Base-by-base conservation (phyloP, 2,888 invertebrate species). In the Sthenelais limicola region DNA sequence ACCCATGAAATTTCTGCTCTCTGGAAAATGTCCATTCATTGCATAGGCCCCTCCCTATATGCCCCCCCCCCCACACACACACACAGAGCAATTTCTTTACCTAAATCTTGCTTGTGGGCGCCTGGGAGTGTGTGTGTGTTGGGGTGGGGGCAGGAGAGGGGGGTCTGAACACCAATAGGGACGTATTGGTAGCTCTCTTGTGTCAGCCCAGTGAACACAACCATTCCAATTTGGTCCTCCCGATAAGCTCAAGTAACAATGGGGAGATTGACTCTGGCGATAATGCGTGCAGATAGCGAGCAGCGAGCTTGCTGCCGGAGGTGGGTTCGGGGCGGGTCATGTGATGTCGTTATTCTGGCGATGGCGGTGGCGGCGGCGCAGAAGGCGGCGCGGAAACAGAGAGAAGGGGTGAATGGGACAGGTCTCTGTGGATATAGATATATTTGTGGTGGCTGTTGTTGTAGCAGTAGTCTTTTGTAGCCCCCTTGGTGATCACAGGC, bases 211-310 rank as follows among this genome's bases (percentile, higher is more conserved):
- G 62, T 62, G 62, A 62, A 38, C 62, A 62, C n/a, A n/a, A n/a
- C 62, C 62, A 62, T 18, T 62, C 62, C 62, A 62, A 62, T 62
- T 62, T 62, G 62, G 62, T 62, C 38, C n/a, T n/a, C n/a, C 21
- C 62, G 62, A 62, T 62, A 62, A 62, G 62, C 62, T 62, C 62
- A 62, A 62, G 62, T 62, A 62, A 62, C 62, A 62, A 62, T 62
- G 62, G 62, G 38, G 38, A 62, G 62, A 62, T 62, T 62, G 62
- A 62, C 62, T 62, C 38, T 35, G 62, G 62, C 62, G 62, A 62
- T 62, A 62, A 62, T 62, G 62, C 38, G 62, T 35, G 62, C 38
- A 62, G 62, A 62, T 62, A 62, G 62, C 26, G 62, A 43, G 26
- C 38, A 24, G 62, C 38, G 56, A 33, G 30, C 56, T 28, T 33